Base-by-base conservation (phyloP, 2,888 invertebrate genomes). In the Drosophila antonietae region DNA sequence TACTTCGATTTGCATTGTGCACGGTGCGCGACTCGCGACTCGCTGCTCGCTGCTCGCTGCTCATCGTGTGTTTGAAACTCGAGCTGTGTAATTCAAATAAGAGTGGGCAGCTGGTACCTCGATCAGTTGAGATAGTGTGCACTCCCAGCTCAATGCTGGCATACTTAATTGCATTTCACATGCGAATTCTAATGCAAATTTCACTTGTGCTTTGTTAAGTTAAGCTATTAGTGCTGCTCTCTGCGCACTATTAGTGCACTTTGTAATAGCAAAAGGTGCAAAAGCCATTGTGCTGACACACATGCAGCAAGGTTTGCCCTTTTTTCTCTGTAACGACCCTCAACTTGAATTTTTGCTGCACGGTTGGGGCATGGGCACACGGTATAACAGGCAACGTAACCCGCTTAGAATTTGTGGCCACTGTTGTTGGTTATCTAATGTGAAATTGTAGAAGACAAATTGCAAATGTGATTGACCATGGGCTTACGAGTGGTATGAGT, bases 291-390 rank as follows among this genome's bases (percentile, higher is more conserved):
- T 44, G 35, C 33, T n/a, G 49, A 23, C 51, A 62, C 18, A 39
- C 57, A 69, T 76, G 77, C 83, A 76, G 74, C 64, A 76, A 59
- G 73, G 66, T 43, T 46, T 51, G 61, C 66, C 65, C 65, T 51
- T 51, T 61, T 20, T 20, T 20, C 46, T 44, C 6, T 44, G 41
- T 63, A 44, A 33, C 73, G 81, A 81, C 85, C 85, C 88, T 87
- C 81, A 85, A 89, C 85, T 89, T 89, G 89, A 81, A 89, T 84
- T 73, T 73, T 75, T 71, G 49, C 49, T n/a, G 44, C 44, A 37
- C 35, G 52, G 8, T 2, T 31, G 43, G 44, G 46, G 56, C 43
- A 33, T 39, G 53, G 39, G 57, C 37, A 31, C 20, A 47, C 35
- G 39, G 41, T 39, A 35, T n/a, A 60, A 39, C 49, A 55, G 41